Evolutionary conservation across 2,797 vertebrate genomes (phyloP).

Genomic region (Phoxinus dragarum): DNA sequence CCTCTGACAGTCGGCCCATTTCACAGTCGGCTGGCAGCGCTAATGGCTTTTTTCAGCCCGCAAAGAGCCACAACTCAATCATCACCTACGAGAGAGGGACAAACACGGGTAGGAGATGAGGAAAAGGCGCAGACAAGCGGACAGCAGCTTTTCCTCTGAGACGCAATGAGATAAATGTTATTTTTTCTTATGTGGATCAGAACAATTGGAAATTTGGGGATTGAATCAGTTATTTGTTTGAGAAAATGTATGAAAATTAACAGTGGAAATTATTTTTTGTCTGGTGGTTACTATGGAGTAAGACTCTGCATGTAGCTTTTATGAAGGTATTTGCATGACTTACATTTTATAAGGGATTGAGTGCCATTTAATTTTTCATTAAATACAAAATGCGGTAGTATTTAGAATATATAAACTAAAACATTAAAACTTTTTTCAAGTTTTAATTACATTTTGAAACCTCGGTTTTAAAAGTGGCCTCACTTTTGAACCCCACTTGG

Average conservation of each 20-base stretch:
- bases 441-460: background rate
- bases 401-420: too few species aligned
- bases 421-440: too few species aligned
- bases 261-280: too few species aligned
- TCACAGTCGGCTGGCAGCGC: conserved; percentile 75
- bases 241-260: background rate
- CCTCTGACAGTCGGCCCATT: conserved; percentile 64
- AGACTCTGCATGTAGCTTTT: background rate
- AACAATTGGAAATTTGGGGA: conserved; percentile 38
- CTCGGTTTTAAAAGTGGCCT: background rate
- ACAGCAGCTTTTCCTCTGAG: background rate
- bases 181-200: background rate
- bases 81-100: conserved; percentile 48
- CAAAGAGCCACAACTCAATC: conserved; percentile 73
- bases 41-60: conserved; percentile 75
- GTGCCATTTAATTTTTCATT: background rate
- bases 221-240: background rate
- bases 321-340: background rate
- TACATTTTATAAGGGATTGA: too few species aligned
- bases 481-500: background rate
- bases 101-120: conserved; percentile 7
- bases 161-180: background rate
- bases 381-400: background rate
- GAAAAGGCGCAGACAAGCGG: background rate
- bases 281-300: too few species aligned